Evolutionary conservation across 2,888 invertebrate genomes (phyloP).

Genomic region (Chrysina gloriosa): DNA sequence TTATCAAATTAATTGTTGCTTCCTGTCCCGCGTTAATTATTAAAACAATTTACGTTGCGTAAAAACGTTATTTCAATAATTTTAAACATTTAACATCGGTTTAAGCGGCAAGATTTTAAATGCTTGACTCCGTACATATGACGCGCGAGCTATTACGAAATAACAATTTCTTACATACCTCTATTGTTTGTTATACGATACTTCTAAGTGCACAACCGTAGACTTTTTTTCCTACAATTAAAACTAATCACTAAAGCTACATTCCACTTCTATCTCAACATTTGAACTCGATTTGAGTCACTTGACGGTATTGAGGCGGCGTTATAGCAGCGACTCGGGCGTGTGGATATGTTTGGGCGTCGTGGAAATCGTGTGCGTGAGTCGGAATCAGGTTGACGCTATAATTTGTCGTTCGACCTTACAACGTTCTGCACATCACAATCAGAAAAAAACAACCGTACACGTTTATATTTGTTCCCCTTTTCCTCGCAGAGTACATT

Average conservation of each 20-base stretch:
- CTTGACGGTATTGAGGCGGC: background rate
- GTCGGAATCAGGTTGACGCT: background rate
- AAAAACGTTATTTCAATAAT: background rate
- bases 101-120: constrained; percentile 14
- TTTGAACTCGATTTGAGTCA: constrained; percentile 17
- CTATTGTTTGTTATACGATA: constrained; percentile 11
- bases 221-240: constrained; percentile 21
- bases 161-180: constrained; percentile 15
- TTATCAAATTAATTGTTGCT: too few relatives aligned
- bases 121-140: background rate
- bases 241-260: constrained; percentile 26
- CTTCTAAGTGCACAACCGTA: background rate
- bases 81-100: too few relatives aligned
- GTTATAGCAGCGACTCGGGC: background rate
- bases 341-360: constrained; percentile 2
- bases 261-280: constrained; percentile 24
- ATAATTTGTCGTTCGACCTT: background rate
- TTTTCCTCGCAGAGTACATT: background rate
- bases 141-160: constrained; percentile 6
- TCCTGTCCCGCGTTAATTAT: too few relatives aligned
- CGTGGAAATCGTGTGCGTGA: background rate
- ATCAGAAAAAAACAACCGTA: background rate
- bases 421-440: background rate
- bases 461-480: background rate
- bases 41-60: too few relatives aligned